Percentiles rank a stretch among this genome's conserved stretches.
These are phyloP conservation scores for Beaufortia kweichowensis DNA, from an alignment of 2,113 vertebrate genomes.

Conservation along the genomic window DNA sequence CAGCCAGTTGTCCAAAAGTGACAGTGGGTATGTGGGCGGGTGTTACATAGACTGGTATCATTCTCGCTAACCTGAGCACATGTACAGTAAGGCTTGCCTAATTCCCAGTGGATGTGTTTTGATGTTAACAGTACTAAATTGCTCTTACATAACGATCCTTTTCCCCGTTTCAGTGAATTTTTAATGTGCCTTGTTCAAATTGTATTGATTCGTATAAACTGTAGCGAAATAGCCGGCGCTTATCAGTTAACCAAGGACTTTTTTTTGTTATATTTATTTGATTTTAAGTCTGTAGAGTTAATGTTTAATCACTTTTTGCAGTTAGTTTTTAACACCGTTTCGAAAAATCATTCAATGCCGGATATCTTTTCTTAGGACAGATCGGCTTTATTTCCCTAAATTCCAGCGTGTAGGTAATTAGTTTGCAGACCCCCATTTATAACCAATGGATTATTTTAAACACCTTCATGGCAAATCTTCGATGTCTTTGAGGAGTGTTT, in stretches of 20 bases:
- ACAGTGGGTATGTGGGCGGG: constrained; percentile 55
- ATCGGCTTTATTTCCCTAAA: not conserved
- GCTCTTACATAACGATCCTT: not conserved
- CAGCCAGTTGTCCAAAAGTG: constrained; percentile 30
- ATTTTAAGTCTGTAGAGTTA: not conserved
- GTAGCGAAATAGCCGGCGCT: not conserved
- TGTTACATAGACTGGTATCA: constrained; percentile 46
- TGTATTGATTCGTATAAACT: not conserved
- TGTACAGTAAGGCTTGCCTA: constrained; percentile 38
- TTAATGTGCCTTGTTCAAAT: not conserved
- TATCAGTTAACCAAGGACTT: not conserved
- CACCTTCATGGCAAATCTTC: constrained; percentile 42
- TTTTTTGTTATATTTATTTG: not conserved
- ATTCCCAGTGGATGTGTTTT: constrained; percentile 20
- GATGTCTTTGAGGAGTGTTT: not conserved
- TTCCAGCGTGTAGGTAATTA: not conserved
- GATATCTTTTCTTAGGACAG: not conserved
- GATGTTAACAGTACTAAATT: not conserved
- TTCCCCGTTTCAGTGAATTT: not conserved
- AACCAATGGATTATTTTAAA: constrained; percentile 54
- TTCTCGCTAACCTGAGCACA: constrained; percentile 52
- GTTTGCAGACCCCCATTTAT: constrained; percentile 13
- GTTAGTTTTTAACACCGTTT: not conserved
- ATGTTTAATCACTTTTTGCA: not conserved
- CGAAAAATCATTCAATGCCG: not conserved